A percentile compares a stretch with the other conserved stretches of the same genome.
phyloP scores from a whole-genome alignment of 2,888 invertebrate species.

The Tryphoninae sp. region DNA sequence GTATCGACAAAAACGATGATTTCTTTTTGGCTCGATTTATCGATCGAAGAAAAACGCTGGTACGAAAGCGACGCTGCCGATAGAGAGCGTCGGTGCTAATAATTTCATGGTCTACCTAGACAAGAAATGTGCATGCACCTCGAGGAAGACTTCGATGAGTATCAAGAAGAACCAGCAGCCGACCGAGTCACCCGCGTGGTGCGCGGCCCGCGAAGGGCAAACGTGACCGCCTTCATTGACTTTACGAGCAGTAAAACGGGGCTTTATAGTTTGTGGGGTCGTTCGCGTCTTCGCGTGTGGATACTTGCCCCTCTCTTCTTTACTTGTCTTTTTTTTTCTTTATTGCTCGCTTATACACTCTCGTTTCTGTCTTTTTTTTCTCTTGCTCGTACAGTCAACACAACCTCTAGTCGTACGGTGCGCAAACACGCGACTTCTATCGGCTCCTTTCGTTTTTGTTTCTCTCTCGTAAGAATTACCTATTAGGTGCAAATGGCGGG shows the following conservation, averaged over 20 bases:
- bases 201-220: constrained; percentile 75
- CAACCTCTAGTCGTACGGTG: constrained; percentile 42
- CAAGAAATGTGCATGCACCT: constrained; percentile 43
- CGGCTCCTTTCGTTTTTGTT: constrained; percentile 41
- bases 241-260: constrained; percentile 79
- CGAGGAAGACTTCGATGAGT: constrained; percentile 64
- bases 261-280: constrained; percentile 76
- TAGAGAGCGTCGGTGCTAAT: constrained; percentile 45
- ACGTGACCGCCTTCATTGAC: constrained; percentile 79
- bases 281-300: constrained; percentile 69
- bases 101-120: constrained; percentile 60
- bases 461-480: constrained; percentile 46
- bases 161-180: constrained; percentile 67
- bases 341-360: constrained; percentile 50
- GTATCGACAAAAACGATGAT: not conserved
- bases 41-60: constrained; percentile 9
- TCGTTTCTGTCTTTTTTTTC: constrained; percentile 25
- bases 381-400: constrained; percentile 16
- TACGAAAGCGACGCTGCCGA: constrained; percentile 25
- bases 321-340: constrained; percentile 45
- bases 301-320: constrained; percentile 60
- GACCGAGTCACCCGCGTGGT: constrained; percentile 60
- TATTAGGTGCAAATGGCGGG: constrained; percentile 62
- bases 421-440: constrained; percentile 58
- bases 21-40: constrained; percentile 10